These are phyloP conservation scores for Drosophila ironensis DNA, from an alignment of 1,140 invertebrate genomes.

Conservation along the genomic window DNA sequence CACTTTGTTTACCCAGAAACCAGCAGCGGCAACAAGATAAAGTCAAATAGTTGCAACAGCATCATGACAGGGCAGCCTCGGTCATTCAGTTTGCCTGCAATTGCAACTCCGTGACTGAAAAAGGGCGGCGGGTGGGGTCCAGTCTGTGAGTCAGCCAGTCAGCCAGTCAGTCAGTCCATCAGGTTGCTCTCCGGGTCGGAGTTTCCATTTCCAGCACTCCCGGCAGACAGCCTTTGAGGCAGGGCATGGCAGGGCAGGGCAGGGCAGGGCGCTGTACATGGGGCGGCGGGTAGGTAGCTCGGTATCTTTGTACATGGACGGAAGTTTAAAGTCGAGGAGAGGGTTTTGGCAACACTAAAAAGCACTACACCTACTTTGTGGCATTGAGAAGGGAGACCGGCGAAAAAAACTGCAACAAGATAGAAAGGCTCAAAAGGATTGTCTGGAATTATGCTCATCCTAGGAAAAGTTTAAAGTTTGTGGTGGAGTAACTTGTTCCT, in stretches of 20 bases:
- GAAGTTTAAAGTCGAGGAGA: not conserved
- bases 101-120: not conserved
- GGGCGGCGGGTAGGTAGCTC: too few relatives aligned
- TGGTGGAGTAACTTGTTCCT: too few relatives aligned
- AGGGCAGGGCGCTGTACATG: too few relatives aligned
- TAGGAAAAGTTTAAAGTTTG: not conserved
- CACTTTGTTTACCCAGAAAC: slow-evolving; percentile 52
- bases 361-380: slow-evolving; percentile 27
- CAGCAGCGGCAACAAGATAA: slow-evolving; percentile 62
- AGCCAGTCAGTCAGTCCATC: slow-evolving; percentile 24
- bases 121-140: not conserved
- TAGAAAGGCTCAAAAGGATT: not conserved
- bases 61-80: slow-evolving; percentile 59
- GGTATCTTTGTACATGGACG: too few relatives aligned
- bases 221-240: slow-evolving; percentile 28
- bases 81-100: slow-evolving; percentile 19
- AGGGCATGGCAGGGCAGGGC: not conserved
- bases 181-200: slow-evolving; percentile 23
- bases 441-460: not conserved
- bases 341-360: slow-evolving; percentile 14
- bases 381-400: slow-evolving; percentile 15
- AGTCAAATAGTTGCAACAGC: slow-evolving; percentile 74
- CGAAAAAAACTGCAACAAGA: not conserved
- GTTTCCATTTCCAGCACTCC: slow-evolving; percentile 25
- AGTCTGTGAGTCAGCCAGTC: slow-evolving; percentile 6